A percentile compares a stretch with the other conserved stretches of the same genome.
Evolutionary conservation across 2,888 invertebrate species (phyloP).

Genomic region (Phymatocera aterrima): DNA sequence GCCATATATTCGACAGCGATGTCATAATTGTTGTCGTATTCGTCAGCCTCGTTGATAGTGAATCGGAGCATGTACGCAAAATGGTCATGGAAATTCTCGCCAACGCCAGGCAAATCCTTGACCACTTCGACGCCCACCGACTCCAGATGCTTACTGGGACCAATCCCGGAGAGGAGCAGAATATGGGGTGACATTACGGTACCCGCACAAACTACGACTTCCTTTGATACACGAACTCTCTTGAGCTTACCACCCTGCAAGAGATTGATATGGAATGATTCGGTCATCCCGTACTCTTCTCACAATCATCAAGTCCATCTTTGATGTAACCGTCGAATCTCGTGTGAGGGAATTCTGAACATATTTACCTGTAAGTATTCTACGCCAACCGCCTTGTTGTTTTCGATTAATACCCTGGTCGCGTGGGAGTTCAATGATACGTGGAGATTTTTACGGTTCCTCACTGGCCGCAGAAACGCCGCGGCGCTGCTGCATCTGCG

Average conservation of each 20-base stretch:
- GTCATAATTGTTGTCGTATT: constrained; percentile 80
- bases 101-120: constrained; percentile 82
- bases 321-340: no score
- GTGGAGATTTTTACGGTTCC: constrained; percentile 79
- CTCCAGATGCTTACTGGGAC: constrained; percentile 79
- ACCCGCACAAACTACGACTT: constrained; percentile 80
- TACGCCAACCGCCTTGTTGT: constrained; percentile 77
- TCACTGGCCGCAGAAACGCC: constrained; percentile 79
- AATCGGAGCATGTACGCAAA: constrained; percentile 82
- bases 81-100: constrained; percentile 83
- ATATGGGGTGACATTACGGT: constrained; percentile 83
- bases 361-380: constrained; percentile 75
- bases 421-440: constrained; percentile 80
- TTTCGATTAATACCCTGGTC: constrained; percentile 77
- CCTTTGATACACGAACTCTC: constrained; percentile 61
- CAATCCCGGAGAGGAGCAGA: constrained; percentile 82
- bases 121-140: constrained; percentile 79
- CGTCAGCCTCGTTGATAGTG: constrained; percentile 75
- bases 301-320: no score
- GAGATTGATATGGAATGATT: no score
- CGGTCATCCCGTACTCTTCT: no score
- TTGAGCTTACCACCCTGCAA: constrained; percentile 61
- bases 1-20: constrained; percentile 80
- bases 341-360: no score
- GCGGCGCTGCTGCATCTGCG: constrained; percentile 79